Evolutionary conservation across 2,113 vertebrate genomes (phyloP), one percentile per base, ranked within the genome.

Genomic region (Gymnogyps californianus): DNA sequence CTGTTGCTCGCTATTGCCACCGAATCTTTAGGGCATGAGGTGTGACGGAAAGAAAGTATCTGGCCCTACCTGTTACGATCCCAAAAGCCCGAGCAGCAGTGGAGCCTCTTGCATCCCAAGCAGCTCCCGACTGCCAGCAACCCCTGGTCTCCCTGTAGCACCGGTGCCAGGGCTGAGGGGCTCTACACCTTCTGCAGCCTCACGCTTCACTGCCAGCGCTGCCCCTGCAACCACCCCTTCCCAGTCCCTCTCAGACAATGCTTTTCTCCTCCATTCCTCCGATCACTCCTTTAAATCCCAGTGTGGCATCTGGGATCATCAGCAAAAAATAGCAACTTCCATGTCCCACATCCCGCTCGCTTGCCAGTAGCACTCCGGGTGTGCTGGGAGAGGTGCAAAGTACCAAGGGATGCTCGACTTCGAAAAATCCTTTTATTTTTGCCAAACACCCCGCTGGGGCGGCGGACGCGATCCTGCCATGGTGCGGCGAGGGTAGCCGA

Each of bases 381-480:
- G 28, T 47, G 26, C 54, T 32, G 76, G 29, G 52, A 83, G 26
- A 83, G 38, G 11, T 65, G 29, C 2, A 14, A 28, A n/a, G 34
- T 28, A 47, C 54, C 52, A 36, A 71, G 17, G 34, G 69, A 24
- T 2, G 6, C 34, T 57, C 1, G 1, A 0, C 49, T 66, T 52
- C 2, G 12, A 59, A 82, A 90, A 78, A 20, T 13, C 24, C 26
- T 5, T 1, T 2, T 29, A 25, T 16, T 67, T 65, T 61, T 29
- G 3, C 61, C 67, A 25, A 70, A 36, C 4, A 0, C 4, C 22
- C 28, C 1, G 1, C 16, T 2, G 31, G 51, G 21, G 21, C 3
- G 1, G 17, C 1, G 26, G 14, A 7, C 10, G 3, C 0, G 3
- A 61, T 32, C 9, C 47, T 82, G 70, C 29, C 7, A 0, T 0